Evolutionary conservation across 2,888 invertebrate species (phyloP), one percentile per base, ranked within the genome.

Genomic region (Octonoba sinensis): DNA sequence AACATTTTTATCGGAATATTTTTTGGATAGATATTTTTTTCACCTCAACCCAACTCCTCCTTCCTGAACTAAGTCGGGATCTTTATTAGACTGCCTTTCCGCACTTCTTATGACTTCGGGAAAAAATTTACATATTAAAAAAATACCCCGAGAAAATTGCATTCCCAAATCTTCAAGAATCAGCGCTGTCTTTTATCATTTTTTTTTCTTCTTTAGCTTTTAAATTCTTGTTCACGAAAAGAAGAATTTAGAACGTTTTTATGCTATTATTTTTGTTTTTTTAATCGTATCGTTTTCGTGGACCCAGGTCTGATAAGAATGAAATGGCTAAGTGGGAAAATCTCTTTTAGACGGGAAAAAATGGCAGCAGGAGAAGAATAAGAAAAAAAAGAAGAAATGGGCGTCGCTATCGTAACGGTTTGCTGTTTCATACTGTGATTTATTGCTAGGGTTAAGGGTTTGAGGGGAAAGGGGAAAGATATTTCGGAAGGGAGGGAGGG

Each of bases 381-480:
- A 49, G 46, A 60, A 47, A 66, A 44, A 51, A 46, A 59, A 54
- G 20, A n/a, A 24, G 24, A 24, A 56, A 36, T 2, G 24, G 51
- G 59, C 60, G 60, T 64, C n/a, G 47, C 62, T 70, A 70, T 70
- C 62, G 70, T 27, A 59, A 65, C 66, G 71, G 70, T 72, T 62
- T 65, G 67, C 66, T 78, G 51, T 71, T 78, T 77, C 57, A 59
- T 67, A 67, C 56, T 44, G 66, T 79, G 79, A 79, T 79, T 79
- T 79, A 79, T 79, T 18, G 72, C 60, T 44, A 8, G 54, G 54
- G 69, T 76, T 46, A 76, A 69, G 67, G 59, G 76, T 69, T 76
- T n/a, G 76, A 59, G 60, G 49, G 36, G 36, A 36, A 36, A 36
- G 36, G 36, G 8, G 36, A 36, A 36, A 2, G 36, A 36, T 36